Evolutionary conservation across 2,113 vertebrate genomes (phyloP), one percentile per base, ranked within the genome.

Genomic region (Microcebus jonahi): DNA sequence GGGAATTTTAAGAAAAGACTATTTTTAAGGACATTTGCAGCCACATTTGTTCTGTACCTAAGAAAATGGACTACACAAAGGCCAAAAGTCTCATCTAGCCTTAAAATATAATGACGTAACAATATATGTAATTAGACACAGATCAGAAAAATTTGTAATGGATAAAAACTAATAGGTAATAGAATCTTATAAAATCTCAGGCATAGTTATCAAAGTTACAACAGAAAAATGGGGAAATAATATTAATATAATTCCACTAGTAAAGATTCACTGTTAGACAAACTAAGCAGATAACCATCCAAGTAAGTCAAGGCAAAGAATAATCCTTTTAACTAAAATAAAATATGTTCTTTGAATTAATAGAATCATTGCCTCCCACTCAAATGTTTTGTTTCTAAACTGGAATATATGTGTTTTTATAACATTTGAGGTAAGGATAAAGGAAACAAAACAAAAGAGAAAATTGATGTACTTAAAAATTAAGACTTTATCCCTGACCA

Each of bases 1-100:
- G 61, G 10, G 25, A 92, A 88, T 96, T 92, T 92, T 90, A 88
- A 91, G 73, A 42, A 88, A 90, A 97, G 8, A 68, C 45, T 81
- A 61, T 42, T 94, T 96, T 96, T 85, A 92, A 88, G n/a, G 39
- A 25, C 42, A 17, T 6, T 48, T 93, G 1, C 6, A 71, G 27
- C 9, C 65, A 75, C 5, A 42, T 83, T 90, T 96, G 1, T 68
- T 86, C 7, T 92, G 6, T 29, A 86, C 8, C 31, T 80, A 68
- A 83, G 29, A 84, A 31, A 88, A 88, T 50, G 4, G 50, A 21
- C 34, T 88, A 53, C 25, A 81, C n/a, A 76, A 90, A 61, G 77
- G 84, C 29, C 12, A 31, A 73, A 36, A 77, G 39, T 67, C 25
- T 63, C 34, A 88, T 55, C 3, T 82, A 76, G 6, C 23, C 11